Evolutionary conservation across 2,113 vertebrate species (phyloP).

Genomic region (Coreoperca whiteheadi): DNA sequence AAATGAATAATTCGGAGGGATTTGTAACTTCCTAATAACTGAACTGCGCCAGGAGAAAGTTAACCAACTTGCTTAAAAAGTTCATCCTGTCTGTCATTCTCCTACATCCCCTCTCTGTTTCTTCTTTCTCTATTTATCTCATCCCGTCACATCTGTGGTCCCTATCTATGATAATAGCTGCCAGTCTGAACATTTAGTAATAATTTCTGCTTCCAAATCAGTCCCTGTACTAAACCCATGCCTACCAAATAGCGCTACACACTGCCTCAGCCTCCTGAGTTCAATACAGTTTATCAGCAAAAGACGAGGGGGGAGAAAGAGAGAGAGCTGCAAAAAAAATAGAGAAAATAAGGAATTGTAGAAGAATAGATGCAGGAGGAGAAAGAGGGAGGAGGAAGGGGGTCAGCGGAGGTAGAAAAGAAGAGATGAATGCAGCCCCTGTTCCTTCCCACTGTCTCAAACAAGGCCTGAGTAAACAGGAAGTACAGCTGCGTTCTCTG

Average conservation of each 20-base stretch:
- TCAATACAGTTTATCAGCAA: slow-evolving; percentile 47
- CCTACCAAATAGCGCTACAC: slow-evolving; percentile 4
- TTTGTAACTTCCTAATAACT: slow-evolving; percentile 74
- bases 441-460: slow-evolving; percentile 75
- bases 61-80: slow-evolving; percentile 44
- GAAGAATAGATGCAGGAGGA: slow-evolving; percentile 55
- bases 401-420: slow-evolving; percentile 74
- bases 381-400: slow-evolving; percentile 48
- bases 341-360: slow-evolving; percentile 39
- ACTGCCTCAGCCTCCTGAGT: slow-evolving; percentile 42
- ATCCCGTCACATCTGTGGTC: slow-evolving; percentile 9
- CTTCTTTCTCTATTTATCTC: slow-evolving; percentile 34
- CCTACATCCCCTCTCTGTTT: slow-evolving; percentile 8
- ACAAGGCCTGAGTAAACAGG: slow-evolving; percentile 83
- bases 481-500: slow-evolving; percentile 79
- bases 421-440: slow-evolving; percentile 80
- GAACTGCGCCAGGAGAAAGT: slow-evolving; percentile 46
- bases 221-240: slow-evolving; percentile 14
- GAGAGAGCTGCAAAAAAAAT: slow-evolving; percentile 19
- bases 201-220: slow-evolving; percentile 25
- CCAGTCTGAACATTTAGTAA: slow-evolving; percentile 32
- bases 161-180: background rate
- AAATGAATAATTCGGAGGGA: slow-evolving; percentile 2
- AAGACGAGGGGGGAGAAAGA: slow-evolving; percentile 23
- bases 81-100: slow-evolving; percentile 17